Conservation (phyloP, 1,140 invertebrate species). For the Pemphigus obesinymphae region DNA sequence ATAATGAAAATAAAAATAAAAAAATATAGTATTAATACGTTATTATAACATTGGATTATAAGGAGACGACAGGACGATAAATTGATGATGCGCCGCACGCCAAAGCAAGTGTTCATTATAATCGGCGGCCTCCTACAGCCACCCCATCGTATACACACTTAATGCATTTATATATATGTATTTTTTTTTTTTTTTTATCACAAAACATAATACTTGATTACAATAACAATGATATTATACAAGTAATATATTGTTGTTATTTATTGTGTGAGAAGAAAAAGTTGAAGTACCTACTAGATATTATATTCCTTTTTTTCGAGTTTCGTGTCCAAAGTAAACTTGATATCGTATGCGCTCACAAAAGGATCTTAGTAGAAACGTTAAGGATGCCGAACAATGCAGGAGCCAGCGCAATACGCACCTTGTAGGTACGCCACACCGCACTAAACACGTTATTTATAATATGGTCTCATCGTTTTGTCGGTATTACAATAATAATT, state of each 20-base stretch:
- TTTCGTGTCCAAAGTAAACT: slow-evolving; percentile 33
- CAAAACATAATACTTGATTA: slow-evolving; percentile 38
- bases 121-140: neutral
- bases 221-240: slow-evolving; percentile 41
- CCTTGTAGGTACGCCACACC: neutral
- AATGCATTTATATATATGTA: neutral
- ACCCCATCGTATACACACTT: neutral
- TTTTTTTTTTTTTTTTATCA: slow-evolving; percentile 30
- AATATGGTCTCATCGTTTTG: slow-evolving; percentile 16
- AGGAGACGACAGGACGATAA: slow-evolving; percentile 39
- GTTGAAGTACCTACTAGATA: neutral
- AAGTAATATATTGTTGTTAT: slow-evolving; percentile 31
- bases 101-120: slow-evolving; percentile 33
- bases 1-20: neutral
- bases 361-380: neutral
- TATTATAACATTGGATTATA: slow-evolving; percentile 7
- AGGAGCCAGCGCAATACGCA: neutral
- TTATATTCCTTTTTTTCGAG: neutral
- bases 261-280: slow-evolving; percentile 23
- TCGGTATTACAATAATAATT: slow-evolving; percentile 26
- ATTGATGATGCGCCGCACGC: slow-evolving; percentile 38
- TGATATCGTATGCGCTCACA: slow-evolving; percentile 1
- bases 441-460: slow-evolving; percentile 22
- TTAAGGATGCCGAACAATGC: slow-evolving; percentile 2
- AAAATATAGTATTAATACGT: slow-evolving; percentile 27